Evolutionary conservation across 2,113 vertebrate genomes (phyloP), one percentile per base, ranked within the genome.

Genomic region (Apus apus): DNA sequence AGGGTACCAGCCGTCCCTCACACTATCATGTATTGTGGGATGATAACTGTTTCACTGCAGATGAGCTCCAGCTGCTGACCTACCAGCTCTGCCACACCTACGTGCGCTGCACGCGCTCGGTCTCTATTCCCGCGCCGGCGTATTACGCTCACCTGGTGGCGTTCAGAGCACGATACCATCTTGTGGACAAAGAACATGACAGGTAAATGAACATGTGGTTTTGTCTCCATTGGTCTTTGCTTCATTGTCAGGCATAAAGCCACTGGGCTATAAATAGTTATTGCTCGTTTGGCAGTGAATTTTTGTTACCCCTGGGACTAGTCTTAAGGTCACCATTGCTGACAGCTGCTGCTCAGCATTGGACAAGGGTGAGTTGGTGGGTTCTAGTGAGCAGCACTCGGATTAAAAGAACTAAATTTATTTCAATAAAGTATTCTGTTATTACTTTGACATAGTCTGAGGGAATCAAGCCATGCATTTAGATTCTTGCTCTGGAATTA

Each of bases 41-140:
- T 94, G 99, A 99, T 98, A 99, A 99, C 97, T 99, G 99, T 91
- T 99, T 99, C 89, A 99, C 99, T 36, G 99, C 99, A 46, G 99
- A 99, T 51, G 99, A 99, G 98, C 99, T 99, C 96, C 99, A 99
- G 99, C 98, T 99, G 97, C 99, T 99, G 70, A 99, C 99, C 73
- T 99, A 99, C 98, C 99, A 99, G 99, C 98, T 99, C 98, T 99
- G 99, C 98, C 99, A 99, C 98, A 99, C 99, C 1, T 99, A 99
- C 0, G 99, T 99, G 97, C 99, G 99, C 97, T 99, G 99, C 80
- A 99, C 99, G 76, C 98, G 99, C 75, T 99, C 99, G 6, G 99
- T 99, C 90, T 99, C 99, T 97, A 99, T 99, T 97, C 99, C 99
- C 6, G 99, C 99, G 58, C 99, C 99, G 76, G 99, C 99, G 87